Base-by-base conservation (phyloP, 2,888 invertebrate species). In the Mimumesa dahlbomi region DNA sequence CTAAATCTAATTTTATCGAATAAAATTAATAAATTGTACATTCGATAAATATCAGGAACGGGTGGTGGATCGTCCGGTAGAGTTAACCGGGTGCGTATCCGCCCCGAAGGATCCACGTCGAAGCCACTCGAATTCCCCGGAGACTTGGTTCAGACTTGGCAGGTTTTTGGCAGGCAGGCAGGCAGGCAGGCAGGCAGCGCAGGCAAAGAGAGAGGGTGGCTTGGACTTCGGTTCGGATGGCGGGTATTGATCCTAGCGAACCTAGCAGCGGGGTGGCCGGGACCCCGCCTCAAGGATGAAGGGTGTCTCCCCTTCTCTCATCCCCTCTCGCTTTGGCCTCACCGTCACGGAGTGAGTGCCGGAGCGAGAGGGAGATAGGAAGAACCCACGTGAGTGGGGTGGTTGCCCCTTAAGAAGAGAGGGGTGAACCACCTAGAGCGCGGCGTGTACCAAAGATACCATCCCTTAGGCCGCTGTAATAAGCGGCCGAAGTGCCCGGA, bases 201-300 rank as follows among this genome's bases (percentile, higher is more conserved):
- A 80, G 76, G 85, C 82, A 83, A 82, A 75, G 83, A 83, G 83
- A 83, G 85, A 85, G 84, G 80, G 82, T 84, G 86, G 84, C 81
- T 85, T 83, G 87, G 86, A 85, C 85, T 85, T 85, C 80, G 85
- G 83, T 85, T 84, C 85, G 86, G 83, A 86, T 86, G 85, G 86
- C 85, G 87, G 85, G 88, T 88, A 88, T 88, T 88, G 88, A 88
- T 88, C 88, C 88, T 84, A 84, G 81, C 84, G 81, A 86, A 87
- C 85, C 76, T 80, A 80, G 83, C 85, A 84, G 85, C 85, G 86
- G 87, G 85, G 85, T 84, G 81, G 85, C 83, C 77, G 84, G 83
- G 70, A 75, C 73, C 81, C 79, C 81, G 79, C 79, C 78, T 73
- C 79, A 77, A 76, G 79, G 79, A 79, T 79, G 79, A 79, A 79